Evolutionary conservation across 1,140 invertebrate species (phyloP).

Genomic region (Drosophila sp.): DNA sequence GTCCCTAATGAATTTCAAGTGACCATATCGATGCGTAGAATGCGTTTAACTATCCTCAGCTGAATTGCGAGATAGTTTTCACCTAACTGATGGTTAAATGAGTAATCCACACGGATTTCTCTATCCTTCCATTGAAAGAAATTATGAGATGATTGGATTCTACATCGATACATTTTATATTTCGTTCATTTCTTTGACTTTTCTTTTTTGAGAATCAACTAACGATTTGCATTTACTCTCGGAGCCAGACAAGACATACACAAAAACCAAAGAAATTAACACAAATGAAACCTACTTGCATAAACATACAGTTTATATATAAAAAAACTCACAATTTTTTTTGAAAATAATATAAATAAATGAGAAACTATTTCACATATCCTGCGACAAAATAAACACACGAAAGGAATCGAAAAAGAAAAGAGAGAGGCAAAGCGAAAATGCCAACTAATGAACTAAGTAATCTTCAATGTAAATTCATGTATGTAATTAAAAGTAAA

Average conservation of each 20-base stretch:
- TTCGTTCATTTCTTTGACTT: background rate
- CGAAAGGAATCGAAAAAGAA: background rate
- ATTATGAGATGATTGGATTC: no score
- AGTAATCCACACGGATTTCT: no score
- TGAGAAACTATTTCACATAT: constrained; percentile 29
- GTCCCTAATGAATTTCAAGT: background rate
- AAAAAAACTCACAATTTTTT: constrained; percentile 2
- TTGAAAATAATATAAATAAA: constrained; percentile 8
- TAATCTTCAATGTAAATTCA: constrained; percentile 68
- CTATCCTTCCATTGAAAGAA: no score
- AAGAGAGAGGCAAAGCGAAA: background rate
- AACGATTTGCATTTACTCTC: constrained; percentile 4
- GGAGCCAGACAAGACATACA: background rate
- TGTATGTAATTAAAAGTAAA: constrained; percentile 66
- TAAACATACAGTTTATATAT: background rate
- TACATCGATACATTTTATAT: no score
- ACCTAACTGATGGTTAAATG: no score
- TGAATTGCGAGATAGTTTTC: no score
- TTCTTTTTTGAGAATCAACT: background rate
- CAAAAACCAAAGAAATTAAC: background rate
- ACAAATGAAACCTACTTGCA: background rate
- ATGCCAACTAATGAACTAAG: constrained; percentile 23
- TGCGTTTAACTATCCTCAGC: no score
- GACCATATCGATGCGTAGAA: background rate
- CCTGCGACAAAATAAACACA: constrained; percentile 1